phyloP scores from a whole-genome alignment of 1,140 invertebrate genomes.

The Aethina tumida region DNA sequence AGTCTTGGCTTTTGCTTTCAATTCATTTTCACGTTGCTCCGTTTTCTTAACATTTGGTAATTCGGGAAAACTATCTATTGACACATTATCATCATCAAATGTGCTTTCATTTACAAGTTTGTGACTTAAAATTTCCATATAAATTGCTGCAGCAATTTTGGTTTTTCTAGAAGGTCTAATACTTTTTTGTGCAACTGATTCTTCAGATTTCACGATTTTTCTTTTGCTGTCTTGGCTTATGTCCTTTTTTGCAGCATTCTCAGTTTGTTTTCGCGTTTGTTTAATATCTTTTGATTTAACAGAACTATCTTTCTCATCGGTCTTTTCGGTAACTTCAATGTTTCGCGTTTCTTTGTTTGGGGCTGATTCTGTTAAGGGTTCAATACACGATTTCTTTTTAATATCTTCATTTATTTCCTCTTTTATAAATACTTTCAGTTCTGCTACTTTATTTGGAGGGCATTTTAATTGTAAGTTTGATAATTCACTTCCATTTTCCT shows the following conservation, averaged over 20 bases:
- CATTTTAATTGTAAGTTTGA: neutral
- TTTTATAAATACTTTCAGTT: neutral
- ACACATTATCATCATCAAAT: constrained; percentile 50
- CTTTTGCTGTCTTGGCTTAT: neutral
- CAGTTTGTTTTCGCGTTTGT: neutral
- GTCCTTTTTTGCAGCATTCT: neutral
- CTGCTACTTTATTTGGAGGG: constrained; percentile 1
- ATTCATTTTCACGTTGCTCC: constrained; percentile 50
- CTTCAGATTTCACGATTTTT: constrained; percentile 9
- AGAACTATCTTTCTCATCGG: constrained; percentile 2
- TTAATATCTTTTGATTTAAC: neutral
- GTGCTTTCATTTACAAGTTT: constrained; percentile 47
- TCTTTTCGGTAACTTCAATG: constrained; percentile 12
- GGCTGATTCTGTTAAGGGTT: constrained; percentile 1
- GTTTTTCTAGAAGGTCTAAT: constrained; percentile 55
- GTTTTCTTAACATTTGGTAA: constrained; percentile 51
- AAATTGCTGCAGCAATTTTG: constrained; percentile 64
- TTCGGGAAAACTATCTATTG: constrained; percentile 56
- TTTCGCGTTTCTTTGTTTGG: constrained; percentile 10
- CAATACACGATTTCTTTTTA: neutral
- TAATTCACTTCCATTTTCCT: neutral
- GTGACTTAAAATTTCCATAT: constrained; percentile 63
- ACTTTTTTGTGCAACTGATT: constrained; percentile 5
- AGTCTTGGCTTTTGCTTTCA: constrained; percentile 37
- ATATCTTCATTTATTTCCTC: neutral